These are phyloP conservation scores for Eilema sororculum DNA, from an alignment of 2,888 invertebrate species.

Conservation along the genomic window DNA sequence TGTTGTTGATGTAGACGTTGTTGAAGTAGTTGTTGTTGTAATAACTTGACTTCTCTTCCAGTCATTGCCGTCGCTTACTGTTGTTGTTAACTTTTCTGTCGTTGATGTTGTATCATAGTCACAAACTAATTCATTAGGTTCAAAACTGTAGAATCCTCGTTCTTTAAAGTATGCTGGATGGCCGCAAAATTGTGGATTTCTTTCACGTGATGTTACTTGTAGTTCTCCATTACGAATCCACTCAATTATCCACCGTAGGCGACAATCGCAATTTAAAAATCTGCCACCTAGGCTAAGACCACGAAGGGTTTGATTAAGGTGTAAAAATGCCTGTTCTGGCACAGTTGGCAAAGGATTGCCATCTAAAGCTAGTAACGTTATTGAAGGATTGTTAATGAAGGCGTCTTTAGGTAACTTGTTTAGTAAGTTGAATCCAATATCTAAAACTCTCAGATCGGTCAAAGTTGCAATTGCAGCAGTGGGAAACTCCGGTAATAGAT, in stretches of 20 bases:
- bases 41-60: slow-evolving; percentile 65
- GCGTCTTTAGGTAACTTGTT: slow-evolving; percentile 93
- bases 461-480: slow-evolving; percentile 92
- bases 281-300: slow-evolving; percentile 96
- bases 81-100: slow-evolving; percentile 59
- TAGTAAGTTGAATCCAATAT: slow-evolving; percentile 96
- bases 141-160: slow-evolving; percentile 94
- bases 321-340: slow-evolving; percentile 92
- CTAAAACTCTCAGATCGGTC: slow-evolving; percentile 94
- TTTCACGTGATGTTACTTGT: slow-evolving; percentile 96
- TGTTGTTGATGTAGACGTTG: slow-evolving; percentile 54
- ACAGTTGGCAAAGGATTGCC: slow-evolving; percentile 96
- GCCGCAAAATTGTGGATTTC: slow-evolving; percentile 97
- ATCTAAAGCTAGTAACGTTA: slow-evolving; percentile 95
- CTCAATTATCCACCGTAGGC: slow-evolving; percentile 94
- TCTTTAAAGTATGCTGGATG: slow-evolving; percentile 93
- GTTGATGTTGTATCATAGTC: slow-evolving; percentile 74
- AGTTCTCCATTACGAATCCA: slow-evolving; percentile 96
- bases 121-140: slow-evolving; percentile 91
- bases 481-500: slow-evolving; percentile 95
- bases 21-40: slow-evolving; percentile 54
- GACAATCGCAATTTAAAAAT: slow-evolving; percentile 95
- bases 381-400: slow-evolving; percentile 93
- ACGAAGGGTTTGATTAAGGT: slow-evolving; percentile 93
- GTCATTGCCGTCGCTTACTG: slow-evolving; percentile 55